Evolutionary conservation across 1,140 invertebrate genomes (phyloP).

Genomic region (Drosophila ficusphila): DNA sequence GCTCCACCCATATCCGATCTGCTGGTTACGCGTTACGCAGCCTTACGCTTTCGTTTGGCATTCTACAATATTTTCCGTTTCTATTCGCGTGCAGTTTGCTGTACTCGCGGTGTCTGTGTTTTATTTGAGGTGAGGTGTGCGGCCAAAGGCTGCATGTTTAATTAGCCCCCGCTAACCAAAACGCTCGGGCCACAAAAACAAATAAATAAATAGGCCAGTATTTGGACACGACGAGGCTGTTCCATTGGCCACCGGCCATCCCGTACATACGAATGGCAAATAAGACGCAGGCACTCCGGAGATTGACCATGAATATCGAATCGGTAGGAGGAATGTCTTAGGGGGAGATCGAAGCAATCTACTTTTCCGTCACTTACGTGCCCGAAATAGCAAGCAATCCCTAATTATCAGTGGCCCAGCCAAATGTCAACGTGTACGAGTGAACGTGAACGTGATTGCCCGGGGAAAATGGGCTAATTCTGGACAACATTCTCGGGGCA

Average conservation of each 20-base stretch:
- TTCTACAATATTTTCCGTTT: conserved; percentile 21
- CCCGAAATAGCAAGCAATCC: conserved; percentile 8
- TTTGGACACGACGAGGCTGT: conserved; percentile 46
- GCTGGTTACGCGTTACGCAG: conserved; percentile 70
- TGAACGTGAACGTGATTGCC: neutral
- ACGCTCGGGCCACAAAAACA: conserved; percentile 7
- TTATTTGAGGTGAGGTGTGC: conserved; percentile 3
- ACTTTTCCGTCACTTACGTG: conserved; percentile 19
- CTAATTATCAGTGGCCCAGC: neutral
- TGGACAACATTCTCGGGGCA: neutral
- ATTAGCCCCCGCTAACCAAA: conserved; percentile 66
- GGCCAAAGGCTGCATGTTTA: conserved; percentile 56
- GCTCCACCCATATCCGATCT: conserved; percentile 22
- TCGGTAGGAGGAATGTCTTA: neutral
- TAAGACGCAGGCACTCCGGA: conserved; percentile 9
- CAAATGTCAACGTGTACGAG: neutral
- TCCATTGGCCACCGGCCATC: conserved; percentile 20
- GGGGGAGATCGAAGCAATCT: neutral
- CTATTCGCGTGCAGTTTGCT: conserved; percentile 33
- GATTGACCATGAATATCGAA: conserved; percentile 28
- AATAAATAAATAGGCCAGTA: conserved; percentile 52
- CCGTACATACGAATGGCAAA: conserved; percentile 25
- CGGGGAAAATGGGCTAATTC: conserved; percentile 4
- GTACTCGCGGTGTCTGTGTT: conserved; percentile 6
- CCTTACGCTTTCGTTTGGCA: conserved; percentile 61